phyloP scores from a whole-genome alignment of 2,888 invertebrate species.

The Monoplex corrugatus region DNA sequence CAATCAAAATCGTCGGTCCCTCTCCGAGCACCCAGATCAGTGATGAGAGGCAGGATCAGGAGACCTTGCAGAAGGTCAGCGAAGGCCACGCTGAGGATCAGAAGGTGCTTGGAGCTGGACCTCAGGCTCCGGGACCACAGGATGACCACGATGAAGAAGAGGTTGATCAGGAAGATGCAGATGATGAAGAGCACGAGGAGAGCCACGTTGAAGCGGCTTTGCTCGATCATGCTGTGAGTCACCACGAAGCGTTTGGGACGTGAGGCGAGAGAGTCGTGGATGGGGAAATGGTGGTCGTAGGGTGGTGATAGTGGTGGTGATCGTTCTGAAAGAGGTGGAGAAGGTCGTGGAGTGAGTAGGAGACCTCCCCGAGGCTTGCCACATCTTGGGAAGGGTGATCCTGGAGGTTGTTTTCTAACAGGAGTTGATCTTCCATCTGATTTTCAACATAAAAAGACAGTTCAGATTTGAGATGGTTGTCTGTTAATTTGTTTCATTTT shows the following conservation, averaged over 20 bases:
- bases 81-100: conserved; percentile 55
- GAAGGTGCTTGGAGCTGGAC: conserved; percentile 54
- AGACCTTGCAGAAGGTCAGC: conserved; percentile 56
- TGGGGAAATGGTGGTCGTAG: neutral
- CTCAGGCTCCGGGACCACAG: conserved; percentile 51
- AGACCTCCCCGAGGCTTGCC: too few relatives aligned
- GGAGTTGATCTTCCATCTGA: conserved; percentile 7
- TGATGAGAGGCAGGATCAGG: conserved; percentile 55
- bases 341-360: conserved; percentile 36
- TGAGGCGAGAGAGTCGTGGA: neutral
- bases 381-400: too few relatives aligned
- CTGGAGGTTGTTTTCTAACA: conserved; percentile 6
- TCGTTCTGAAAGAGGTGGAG: neutral
- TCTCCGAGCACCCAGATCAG: conserved; percentile 32
- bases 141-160: conserved; percentile 54
- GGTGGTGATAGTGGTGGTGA: too few relatives aligned
- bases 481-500: too few relatives aligned
- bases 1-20: neutral
- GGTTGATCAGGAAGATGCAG: conserved; percentile 54
- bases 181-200: conserved; percentile 56
- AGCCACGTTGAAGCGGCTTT: conserved; percentile 50
- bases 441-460: too few relatives aligned
- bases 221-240: conserved; percentile 51
- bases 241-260: conserved; percentile 52
- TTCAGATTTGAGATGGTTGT: too few relatives aligned